Base-by-base conservation (phyloP, 2,888 invertebrate species). In the Timema cristinae region DNA sequence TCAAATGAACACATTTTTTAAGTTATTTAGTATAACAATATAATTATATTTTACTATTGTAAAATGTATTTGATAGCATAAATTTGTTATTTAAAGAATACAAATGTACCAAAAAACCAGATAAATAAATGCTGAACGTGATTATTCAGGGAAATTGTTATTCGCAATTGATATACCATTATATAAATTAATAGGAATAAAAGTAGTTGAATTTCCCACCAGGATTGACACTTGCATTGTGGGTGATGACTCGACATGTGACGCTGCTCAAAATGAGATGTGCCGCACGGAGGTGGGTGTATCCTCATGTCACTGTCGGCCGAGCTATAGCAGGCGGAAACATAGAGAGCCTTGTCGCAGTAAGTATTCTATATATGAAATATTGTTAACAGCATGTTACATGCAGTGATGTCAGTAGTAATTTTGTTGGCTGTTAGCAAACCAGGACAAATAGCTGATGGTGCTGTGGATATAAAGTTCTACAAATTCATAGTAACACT, bases 221-320 rank as follows among this genome's bases (percentile, higher is more conserved):
- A 80, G 95, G 77, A 96, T 96, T 74, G 96, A 96, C 80, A 96
- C 96, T 0, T 96, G 96, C 78, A 95, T 96, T 32, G 95, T 96
- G 0, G 96, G 95, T 0, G 95, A 96, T 77, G 93, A 94, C 77
- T 91, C 93, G 0, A 95, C 96, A 0, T 96, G 96, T 77, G 95
- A 95, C 79, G 88, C 89, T 71, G 91, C 93, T 0, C 93, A 95
- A 79, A 92, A 94, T 78, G 96, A 96, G 80, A 90, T 90, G 69
- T 96, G 96, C 79, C 88, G 90, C 74, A 96, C 95, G 0, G 94
- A 94, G 82, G 86, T 86, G 73, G 91, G 94, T 2, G 94, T 95
- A 0, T 95, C 94, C 2, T 92, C 94, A 73, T 95, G 95, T 77
- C 92, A 93, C 76, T 95, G 95, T 79, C 85, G 93, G 72, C 92